These are phyloP conservation scores for Philereme vetulata DNA, from an alignment of 2,888 invertebrate genomes.

Conservation along the genomic window DNA sequence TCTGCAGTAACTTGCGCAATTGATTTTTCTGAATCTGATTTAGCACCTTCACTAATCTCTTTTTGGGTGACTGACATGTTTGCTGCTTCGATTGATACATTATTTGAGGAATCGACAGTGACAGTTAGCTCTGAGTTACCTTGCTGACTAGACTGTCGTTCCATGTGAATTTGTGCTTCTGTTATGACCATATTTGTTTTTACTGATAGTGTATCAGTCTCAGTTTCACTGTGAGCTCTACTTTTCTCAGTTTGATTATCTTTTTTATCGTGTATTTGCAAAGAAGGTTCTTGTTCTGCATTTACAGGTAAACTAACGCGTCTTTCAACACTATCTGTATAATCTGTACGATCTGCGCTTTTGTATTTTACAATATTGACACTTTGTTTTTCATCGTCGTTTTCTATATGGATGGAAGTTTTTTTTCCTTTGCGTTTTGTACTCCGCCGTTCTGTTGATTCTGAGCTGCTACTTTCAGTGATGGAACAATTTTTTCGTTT, in stretches of 20 bases:
- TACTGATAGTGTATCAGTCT: conserved; percentile 75
- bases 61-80: conserved; percentile 70
- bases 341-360: conserved; percentile 51
- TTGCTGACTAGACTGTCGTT: conserved; percentile 70
- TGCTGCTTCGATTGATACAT: conserved; percentile 72
- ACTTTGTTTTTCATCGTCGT: conserved; percentile 73
- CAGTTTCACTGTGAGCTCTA: conserved; percentile 72
- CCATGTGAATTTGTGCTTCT: conserved; percentile 81
- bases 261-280: conserved; percentile 58
- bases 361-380: conserved; percentile 77
- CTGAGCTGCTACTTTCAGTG: conserved; percentile 74
- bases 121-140: conserved; percentile 75
- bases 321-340: conserved; percentile 47
- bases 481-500: conserved; percentile 71
- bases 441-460: conserved; percentile 69
- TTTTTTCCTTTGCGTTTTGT: conserved; percentile 76
- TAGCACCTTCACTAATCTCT: conserved; percentile 54
- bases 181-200: conserved; percentile 80
- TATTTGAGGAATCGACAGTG: conserved; percentile 73
- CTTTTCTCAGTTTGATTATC: conserved; percentile 55
- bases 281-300: conserved; percentile 39
- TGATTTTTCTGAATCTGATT: conserved; percentile 41
- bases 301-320: conserved; percentile 45
- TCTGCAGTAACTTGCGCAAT: conserved; percentile 31
- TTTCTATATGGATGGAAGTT: conserved; percentile 75